Evolutionary conservation across 2,888 invertebrate genomes (phyloP).

Genomic region (Boloria selene): DNA sequence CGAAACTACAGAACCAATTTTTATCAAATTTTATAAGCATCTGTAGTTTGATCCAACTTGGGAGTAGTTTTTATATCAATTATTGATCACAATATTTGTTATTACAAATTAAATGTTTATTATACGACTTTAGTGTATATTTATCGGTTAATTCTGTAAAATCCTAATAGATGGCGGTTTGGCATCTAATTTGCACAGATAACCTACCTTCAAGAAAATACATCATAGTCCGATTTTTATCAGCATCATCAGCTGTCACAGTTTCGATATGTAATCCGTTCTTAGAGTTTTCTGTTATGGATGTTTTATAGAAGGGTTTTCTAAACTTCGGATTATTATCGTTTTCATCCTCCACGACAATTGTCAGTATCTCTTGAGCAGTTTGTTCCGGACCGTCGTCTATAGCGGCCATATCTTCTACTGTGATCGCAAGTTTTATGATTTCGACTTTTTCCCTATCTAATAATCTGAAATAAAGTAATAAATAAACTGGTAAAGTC

Average conservation of each 20-base stretch:
- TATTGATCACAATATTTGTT: no score
- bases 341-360: slow-evolving; percentile 92
- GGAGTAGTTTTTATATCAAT: no score
- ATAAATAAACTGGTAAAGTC: background rate
- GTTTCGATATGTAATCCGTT: slow-evolving; percentile 90
- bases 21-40: no score
- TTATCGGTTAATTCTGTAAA: no score
- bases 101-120: no score
- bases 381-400: slow-evolving; percentile 86
- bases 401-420: slow-evolving; percentile 92
- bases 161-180: no score
- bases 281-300: slow-evolving; percentile 94
- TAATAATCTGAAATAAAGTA: slow-evolving; percentile 78
- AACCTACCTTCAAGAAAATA: slow-evolving; percentile 87
- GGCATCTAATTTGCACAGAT: no score
- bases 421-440: slow-evolving; percentile 88
- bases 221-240: slow-evolving; percentile 91
- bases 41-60: no score
- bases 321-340: slow-evolving; percentile 94
- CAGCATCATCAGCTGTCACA: slow-evolving; percentile 92
- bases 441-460: slow-evolving; percentile 93
- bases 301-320: slow-evolving; percentile 88
- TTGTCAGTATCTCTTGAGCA: slow-evolving; percentile 87
- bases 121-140: no score
- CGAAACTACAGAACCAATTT: no score